Evolutionary conservation across 1,140 invertebrate species (phyloP), one percentile per base, ranked within the genome.

Genomic region (Pomacea maculata): DNA sequence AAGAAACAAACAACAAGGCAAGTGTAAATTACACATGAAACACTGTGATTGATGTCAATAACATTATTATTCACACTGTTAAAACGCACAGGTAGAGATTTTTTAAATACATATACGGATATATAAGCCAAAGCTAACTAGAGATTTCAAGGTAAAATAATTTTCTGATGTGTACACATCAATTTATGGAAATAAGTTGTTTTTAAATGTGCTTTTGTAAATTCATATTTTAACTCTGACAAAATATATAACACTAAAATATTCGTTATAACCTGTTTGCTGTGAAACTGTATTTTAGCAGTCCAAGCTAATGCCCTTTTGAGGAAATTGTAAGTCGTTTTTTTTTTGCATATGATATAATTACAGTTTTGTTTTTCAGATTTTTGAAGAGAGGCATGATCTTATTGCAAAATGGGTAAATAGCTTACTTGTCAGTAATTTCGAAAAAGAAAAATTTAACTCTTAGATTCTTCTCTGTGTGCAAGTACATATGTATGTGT

Each of bases 401-500:
- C 77, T 92, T 15, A 85, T 90, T 29, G 84, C 81, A 75, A 91
- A 91, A 90, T 92, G 91, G 91, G 91, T 92, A 82, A 84, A 85
- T 83, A 34, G 63, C 25, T 54, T 61, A 61, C n/a, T 5, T 55
- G 10, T 55, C 17, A 72, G 25, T 71, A 4, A 8, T 52, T 71
- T 57, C 54, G 52, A 71, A 25, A 25, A 57, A 76, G 9, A 76
- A n/a, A 7, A 45, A 17, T 61, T 61, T 61, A 61, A 61, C 15
- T 61, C 57, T 61, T 4, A 45, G 14, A 19, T 52, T 11, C 5
- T 29, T 8, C 45, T 73, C 71, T 76, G n/a, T 19, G 17, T n/a
- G 63, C 57, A 76, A 76, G 9, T 63, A 52, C 54, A 45, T 75
- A 54, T 75, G 5, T 10, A 75, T 57, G 12, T 12, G 19, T 64